A percentile compares a stretch with the other conserved stretches of the same genome.
Conservation (phyloP, 2,888 invertebrate species). For the Nymphalis polychloros region DNA sequence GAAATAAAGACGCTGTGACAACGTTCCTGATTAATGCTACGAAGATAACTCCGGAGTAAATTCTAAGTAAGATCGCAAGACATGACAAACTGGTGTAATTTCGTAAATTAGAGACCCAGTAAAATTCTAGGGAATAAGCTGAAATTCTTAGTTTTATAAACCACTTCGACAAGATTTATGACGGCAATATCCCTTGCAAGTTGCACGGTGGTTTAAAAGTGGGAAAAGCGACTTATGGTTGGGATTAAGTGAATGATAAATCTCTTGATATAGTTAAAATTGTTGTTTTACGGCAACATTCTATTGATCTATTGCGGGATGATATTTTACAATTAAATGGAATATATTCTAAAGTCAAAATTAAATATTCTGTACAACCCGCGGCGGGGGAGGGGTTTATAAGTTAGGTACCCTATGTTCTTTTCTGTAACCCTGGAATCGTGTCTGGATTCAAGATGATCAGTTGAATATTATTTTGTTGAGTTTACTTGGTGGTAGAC, state of each 20-base stretch:
- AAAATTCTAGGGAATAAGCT: constrained; percentile 14
- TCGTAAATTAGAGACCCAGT: constrained; percentile 4
- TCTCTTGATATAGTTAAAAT: constrained; percentile 1
- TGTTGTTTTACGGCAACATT: background rate
- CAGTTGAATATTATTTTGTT: too few species aligned
- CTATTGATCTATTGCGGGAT: too few species aligned
- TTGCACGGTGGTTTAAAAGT: constrained; percentile 26
- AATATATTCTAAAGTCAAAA: too few species aligned
- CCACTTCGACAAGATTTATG: constrained; percentile 38
- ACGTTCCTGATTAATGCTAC: too few species aligned
- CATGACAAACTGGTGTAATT: constrained; percentile 3
- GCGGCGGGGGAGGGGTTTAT: too few species aligned
- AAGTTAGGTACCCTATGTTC: too few species aligned
- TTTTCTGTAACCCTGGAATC: too few species aligned
- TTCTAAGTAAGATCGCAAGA: background rate
- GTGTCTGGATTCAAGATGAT: too few species aligned
- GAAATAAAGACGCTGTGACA: too few species aligned
- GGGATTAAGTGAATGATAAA: constrained; percentile 29
- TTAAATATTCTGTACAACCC: too few species aligned
- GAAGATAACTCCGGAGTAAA: background rate
- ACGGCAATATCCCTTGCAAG: constrained; percentile 37
- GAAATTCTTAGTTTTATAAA: constrained; percentile 25
- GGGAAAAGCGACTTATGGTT: constrained; percentile 24
- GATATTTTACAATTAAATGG: too few species aligned
- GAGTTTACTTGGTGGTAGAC: too few species aligned